A percentile compares a stretch with the other conserved stretches of the same genome.
phyloP scores from a whole-genome alignment of 2,888 invertebrate species.

The Sarcophaga subvicina region DNA sequence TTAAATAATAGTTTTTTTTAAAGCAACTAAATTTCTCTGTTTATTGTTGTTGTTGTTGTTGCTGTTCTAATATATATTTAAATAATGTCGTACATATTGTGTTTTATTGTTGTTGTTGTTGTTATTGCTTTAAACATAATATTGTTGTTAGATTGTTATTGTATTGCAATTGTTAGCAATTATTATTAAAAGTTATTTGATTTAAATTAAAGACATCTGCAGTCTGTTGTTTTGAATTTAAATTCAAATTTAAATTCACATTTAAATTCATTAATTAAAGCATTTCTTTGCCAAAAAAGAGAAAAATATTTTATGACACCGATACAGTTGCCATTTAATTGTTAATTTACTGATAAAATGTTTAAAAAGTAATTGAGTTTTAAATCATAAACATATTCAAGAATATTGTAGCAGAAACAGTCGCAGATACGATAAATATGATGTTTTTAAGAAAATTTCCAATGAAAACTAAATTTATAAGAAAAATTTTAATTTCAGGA shows the following conservation, averaged over 20 bases:
- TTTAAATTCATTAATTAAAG: neutral
- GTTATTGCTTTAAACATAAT: no score
- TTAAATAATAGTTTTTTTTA: slow-evolving; percentile 10
- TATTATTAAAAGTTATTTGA: no score
- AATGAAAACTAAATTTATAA: no score
- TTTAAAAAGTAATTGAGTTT: neutral
- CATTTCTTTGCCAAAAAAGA: neutral
- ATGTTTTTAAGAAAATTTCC: no score
- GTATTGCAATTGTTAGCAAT: no score
- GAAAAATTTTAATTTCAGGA: no score
- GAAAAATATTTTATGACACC: neutral
- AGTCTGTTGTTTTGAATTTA: neutral
- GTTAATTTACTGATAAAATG: neutral
- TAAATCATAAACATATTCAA: no score
- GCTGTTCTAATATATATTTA: neutral
- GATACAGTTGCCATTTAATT: no score
- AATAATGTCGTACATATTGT: neutral
- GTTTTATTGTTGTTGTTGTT: neutral
- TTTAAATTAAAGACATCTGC: no score
- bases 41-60: neutral
- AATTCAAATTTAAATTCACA: neutral
- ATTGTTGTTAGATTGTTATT: no score
- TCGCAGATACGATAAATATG: no score
- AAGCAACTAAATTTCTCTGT: neutral
- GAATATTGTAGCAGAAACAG: no score